Conservation (phyloP, 2,113 vertebrate species). For the Periophthalmodon schlosseri region DNA sequence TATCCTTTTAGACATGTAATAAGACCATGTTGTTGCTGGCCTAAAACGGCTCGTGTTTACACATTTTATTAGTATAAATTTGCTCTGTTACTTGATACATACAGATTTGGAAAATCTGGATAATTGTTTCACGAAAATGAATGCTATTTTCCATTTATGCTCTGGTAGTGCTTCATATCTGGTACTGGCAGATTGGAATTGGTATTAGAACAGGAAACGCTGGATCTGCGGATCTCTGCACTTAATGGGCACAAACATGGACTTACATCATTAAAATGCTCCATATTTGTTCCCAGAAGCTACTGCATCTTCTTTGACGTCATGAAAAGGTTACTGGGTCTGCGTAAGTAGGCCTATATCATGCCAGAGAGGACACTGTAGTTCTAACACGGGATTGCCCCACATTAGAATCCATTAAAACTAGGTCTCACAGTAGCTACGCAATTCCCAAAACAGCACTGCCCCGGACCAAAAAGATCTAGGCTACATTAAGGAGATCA, state of each 20-base stretch:
- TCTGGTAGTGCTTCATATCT: background rate
- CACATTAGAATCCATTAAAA: constrained; percentile 56
- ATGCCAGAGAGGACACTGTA: background rate
- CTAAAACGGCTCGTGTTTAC: too few species aligned
- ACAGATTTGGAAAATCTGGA: too few species aligned
- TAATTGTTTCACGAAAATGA: background rate
- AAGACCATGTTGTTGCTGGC: too few species aligned
- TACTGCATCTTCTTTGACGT: background rate
- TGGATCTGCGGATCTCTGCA: background rate
- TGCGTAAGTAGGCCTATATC: background rate
- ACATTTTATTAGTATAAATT: too few species aligned
- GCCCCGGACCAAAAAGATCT: constrained; percentile 22
- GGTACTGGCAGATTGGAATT: background rate
- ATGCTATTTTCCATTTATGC: background rate
- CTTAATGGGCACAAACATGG: too few species aligned
- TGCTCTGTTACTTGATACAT: too few species aligned
- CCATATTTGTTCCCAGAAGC: background rate
- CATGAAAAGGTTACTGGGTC: background rate
- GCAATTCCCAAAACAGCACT: constrained; percentile 43
- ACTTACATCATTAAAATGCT: background rate
- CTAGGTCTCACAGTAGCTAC: constrained; percentile 44
- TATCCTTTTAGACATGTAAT: too few species aligned
- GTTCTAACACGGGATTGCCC: constrained; percentile 50
- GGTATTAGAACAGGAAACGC: background rate
- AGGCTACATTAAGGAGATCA: constrained; percentile 17